phyloP scores from a whole-genome alignment of 2,113 vertebrate genomes.

The Thalassarche chlororhynchos region DNA sequence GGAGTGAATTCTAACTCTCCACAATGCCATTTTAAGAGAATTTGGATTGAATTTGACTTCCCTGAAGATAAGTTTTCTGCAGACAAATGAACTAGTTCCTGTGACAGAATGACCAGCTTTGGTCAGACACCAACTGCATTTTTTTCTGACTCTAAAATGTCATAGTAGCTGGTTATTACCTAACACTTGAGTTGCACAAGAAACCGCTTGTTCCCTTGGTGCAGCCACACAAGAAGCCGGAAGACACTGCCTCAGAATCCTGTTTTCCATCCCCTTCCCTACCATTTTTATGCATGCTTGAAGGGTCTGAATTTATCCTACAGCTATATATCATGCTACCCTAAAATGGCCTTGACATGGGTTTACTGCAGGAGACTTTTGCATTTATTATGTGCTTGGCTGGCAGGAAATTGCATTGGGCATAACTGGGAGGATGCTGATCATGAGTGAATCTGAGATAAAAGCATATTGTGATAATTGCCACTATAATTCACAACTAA shows the following conservation, averaged over 20 bases:
- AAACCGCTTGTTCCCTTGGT: not conserved
- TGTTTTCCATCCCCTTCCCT: not conserved
- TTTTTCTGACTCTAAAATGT: not conserved
- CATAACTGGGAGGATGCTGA: not conserved
- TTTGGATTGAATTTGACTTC: not conserved
- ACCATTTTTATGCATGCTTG: not conserved
- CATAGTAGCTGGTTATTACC: not conserved
- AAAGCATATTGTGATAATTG: not conserved
- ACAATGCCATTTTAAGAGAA: not conserved
- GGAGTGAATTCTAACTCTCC: not conserved
- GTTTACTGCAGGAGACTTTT: not conserved
- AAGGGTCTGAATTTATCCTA: not conserved
- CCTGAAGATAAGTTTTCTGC: not conserved
- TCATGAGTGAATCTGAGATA: not conserved
- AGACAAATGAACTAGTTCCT: not conserved
- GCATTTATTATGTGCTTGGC: not conserved
- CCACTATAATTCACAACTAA: not conserved
- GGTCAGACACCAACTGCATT: not conserved
- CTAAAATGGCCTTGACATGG: not conserved
- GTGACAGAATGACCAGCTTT: not conserved
- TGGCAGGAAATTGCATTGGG: not conserved
- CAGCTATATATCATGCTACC: accelerated
- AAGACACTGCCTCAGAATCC: not conserved
- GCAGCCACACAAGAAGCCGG: not conserved
- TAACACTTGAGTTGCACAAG: not conserved